Base-by-base conservation (phyloP, 2,888 invertebrate genomes). In the Graphium colonna region DNA sequence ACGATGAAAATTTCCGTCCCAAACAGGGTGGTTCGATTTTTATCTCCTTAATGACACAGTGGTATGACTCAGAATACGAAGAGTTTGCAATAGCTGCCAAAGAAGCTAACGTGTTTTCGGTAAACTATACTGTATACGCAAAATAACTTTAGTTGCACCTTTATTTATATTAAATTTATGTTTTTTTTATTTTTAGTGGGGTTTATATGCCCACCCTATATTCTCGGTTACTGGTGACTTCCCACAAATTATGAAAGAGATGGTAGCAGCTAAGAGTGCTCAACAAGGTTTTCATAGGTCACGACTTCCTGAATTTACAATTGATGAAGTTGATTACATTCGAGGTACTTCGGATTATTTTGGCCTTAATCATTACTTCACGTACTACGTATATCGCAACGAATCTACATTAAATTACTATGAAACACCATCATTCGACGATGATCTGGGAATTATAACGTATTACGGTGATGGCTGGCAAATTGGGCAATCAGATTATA, bases 291-390 rank as follows among this genome's bases (percentile, higher is more conserved):
- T n/a, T n/a, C n/a, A n/a, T n/a, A 70, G 79, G 50, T 92, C 93
- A 0, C 84, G 93, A 52, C 69, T 94, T 21, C 92, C 89, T 1
- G 67, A 67, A 46, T 84, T 90, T 53, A 80, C 82, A 1, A n/a
- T 94, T 64, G n/a, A n/a, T n/a, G n/a, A n/a, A n/a, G n/a, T n/a
- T n/a, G n/a, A n/a, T n/a, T n/a, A n/a, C n/a, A n/a, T n/a, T n/a
- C n/a, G n/a, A n/a, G n/a, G n/a, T n/a, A n/a, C n/a, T n/a, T n/a
- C n/a, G n/a, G n/a, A n/a, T n/a, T n/a, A n/a, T n/a, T n/a, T n/a
- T n/a, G n/a, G n/a, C n/a, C n/a, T n/a, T n/a, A n/a, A n/a, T n/a
- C 90, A 92, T 56, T 95, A 95, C 69, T 91, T 91, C 0, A 77
- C 90, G 0, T 70, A 12, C 3, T 55, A 57, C 46, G 80, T 77